These are phyloP conservation scores for Rostratula benghalensis DNA, from an alignment of 2,113 vertebrate species.

Conservation along the genomic window DNA sequence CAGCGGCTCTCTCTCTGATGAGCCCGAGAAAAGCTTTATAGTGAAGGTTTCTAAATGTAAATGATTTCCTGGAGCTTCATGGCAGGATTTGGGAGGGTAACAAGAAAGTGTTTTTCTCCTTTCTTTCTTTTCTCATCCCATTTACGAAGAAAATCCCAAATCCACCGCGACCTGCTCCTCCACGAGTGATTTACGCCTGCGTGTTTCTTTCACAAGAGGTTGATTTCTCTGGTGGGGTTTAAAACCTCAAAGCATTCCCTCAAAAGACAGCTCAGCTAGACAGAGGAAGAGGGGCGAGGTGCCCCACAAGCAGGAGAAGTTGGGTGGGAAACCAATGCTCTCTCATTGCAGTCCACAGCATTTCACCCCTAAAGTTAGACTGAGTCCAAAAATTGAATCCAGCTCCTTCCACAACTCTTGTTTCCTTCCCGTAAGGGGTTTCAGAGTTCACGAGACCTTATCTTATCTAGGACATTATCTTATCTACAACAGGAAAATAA, in stretches of 20 bases:
- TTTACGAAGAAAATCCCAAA: neutral
- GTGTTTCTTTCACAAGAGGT: neutral
- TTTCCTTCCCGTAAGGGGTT: neutral
- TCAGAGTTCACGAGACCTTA: neutral
- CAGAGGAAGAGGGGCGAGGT: neutral
- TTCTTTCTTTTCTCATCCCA: neutral
- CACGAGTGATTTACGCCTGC: neutral
- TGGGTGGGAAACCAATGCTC: fast-evolving
- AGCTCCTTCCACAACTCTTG: fast-evolving
- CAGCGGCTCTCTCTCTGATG: neutral
- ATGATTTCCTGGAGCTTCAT: neutral
- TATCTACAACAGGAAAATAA: neutral
- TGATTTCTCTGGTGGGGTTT: neutral
- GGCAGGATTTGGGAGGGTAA: neutral
- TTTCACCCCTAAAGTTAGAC: neutral
- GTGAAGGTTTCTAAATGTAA: neutral
- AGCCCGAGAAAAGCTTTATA: neutral
- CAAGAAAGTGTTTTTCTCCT: neutral
- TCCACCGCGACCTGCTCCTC: neutral
- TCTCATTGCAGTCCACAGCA: neutral
- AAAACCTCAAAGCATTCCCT: neutral
- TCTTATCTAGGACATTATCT: neutral
- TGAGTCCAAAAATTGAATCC: too few species aligned
- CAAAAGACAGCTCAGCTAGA: neutral
- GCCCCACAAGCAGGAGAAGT: neutral